phyloP scores from a whole-genome alignment of 2,888 invertebrate genomes.

The Lordiphosa andalusiaca region DNA sequence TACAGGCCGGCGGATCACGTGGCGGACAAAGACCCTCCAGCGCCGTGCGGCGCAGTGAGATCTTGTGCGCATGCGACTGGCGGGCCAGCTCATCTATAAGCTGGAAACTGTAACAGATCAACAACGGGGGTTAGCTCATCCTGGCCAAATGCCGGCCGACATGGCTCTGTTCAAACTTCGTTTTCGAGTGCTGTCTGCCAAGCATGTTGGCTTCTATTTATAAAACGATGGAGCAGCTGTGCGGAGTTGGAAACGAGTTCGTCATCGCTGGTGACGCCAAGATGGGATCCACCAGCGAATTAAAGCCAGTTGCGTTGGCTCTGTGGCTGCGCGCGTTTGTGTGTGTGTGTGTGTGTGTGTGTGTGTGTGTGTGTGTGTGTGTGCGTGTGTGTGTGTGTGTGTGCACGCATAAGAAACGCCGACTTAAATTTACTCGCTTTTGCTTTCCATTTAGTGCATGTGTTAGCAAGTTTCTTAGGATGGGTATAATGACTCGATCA shows the following conservation, averaged over 20 bases:
- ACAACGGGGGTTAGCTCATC: conserved; percentile 20
- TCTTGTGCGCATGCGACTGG: conserved; percentile 77
- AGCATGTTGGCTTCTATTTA: conserved; percentile 71
- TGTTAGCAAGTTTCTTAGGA: conserved; percentile 41
- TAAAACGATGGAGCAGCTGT: conserved; percentile 55
- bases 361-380: conserved; percentile 12
- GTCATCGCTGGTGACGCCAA: conserved; percentile 40
- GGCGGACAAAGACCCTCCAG: conserved; percentile 84
- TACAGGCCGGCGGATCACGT: conserved; percentile 85
- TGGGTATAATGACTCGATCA: conserved; percentile 52
- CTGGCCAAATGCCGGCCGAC: conserved; percentile 30
- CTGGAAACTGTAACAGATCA: conserved; percentile 68
- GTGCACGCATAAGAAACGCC: conserved; percentile 45
- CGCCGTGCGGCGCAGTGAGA: conserved; percentile 79
- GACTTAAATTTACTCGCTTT: conserved; percentile 43
- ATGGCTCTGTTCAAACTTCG: conserved; percentile 58
- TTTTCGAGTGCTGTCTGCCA: conserved; percentile 65
- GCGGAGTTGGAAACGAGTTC: conserved; percentile 55
- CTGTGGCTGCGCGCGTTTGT: background rate
- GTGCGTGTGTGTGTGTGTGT: conserved; percentile 12
- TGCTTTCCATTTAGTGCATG: conserved; percentile 61
- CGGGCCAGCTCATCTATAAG: conserved; percentile 77
- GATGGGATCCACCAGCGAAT: conserved; percentile 57
- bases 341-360: conserved; percentile 12
- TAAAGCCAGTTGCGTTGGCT: conserved; percentile 40